A percentile compares a stretch with the other conserved stretches of the same genome.
Evolutionary conservation across 2,888 invertebrate genomes (phyloP).

Genomic region (Ganaspis brasiliensis): DNA sequence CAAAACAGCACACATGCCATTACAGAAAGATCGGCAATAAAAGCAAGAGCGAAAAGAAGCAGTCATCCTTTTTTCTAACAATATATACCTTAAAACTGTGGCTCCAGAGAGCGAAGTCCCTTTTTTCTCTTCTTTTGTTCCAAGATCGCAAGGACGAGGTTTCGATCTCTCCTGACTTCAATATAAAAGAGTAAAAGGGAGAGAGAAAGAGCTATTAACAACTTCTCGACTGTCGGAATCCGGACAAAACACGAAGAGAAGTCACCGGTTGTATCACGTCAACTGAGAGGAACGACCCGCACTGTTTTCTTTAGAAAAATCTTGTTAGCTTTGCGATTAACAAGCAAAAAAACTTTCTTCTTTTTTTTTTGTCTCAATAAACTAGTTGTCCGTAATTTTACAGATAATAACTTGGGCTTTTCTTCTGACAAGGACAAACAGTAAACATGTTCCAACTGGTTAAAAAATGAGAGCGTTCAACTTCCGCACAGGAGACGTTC

Average conservation of each 20-base stretch:
- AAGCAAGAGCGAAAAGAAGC: constrained; percentile 14
- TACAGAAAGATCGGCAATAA: constrained; percentile 15
- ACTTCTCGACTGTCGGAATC: constrained; percentile 38
- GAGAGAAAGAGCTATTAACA: constrained; percentile 43
- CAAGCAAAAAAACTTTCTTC: background rate
- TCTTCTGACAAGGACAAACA: background rate
- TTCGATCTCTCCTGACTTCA: constrained; percentile 32
- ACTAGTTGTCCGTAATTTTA: too few species aligned
- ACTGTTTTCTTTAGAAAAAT: constrained; percentile 20
- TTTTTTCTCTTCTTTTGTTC: constrained; percentile 36
- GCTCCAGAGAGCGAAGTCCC: constrained; percentile 32
- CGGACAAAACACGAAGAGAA: constrained; percentile 35
- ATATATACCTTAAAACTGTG: constrained; percentile 36
- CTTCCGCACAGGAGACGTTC: constrained; percentile 48
- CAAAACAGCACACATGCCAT: constrained; percentile 15
- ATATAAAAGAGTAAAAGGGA: constrained; percentile 22
- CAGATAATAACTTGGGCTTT: too few species aligned
- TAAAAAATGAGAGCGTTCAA: constrained; percentile 32
- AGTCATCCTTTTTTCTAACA: constrained; percentile 32
- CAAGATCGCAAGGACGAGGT: constrained; percentile 35
- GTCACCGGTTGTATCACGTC: constrained; percentile 30
- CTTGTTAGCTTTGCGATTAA: background rate
- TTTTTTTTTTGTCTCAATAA: background rate
- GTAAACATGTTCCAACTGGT: constrained; percentile 10
- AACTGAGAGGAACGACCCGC: constrained; percentile 39